phyloP scores from a whole-genome alignment of 2,797 vertebrate genomes.

The Tapera naevia region DNA sequence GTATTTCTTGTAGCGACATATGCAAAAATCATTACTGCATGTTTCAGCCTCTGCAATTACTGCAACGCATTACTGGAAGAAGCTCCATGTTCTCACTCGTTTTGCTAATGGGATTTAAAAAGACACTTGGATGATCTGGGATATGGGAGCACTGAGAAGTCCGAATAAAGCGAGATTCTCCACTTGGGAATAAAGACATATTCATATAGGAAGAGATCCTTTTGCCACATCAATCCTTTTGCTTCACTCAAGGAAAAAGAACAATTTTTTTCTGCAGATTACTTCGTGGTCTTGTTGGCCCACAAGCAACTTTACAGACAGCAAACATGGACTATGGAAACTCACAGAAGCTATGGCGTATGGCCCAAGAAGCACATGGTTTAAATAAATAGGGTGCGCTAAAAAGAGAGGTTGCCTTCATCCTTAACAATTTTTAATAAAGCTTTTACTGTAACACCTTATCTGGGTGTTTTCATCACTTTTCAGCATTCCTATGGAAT shows the following conservation, averaged over 20 bases:
- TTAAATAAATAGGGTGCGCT: not conserved
- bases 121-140: not conserved
- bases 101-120: constrained; percentile 20
- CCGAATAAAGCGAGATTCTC: not conserved
- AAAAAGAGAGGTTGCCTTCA: not conserved
- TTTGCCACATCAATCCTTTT: not conserved
- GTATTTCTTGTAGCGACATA: constrained; percentile 26
- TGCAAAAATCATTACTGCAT: constrained; percentile 33
- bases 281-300: not conserved
- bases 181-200: not conserved
- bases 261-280: not conserved
- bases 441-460: constrained; percentile 24
- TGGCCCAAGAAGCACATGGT: not conserved
- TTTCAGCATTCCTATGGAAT: constrained; percentile 4
- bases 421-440: constrained; percentile 25
- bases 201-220: not conserved
- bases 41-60: constrained; percentile 3
- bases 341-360: not conserved
- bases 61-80: not conserved
- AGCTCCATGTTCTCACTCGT: not conserved
- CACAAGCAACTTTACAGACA: not conserved
- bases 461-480: constrained; percentile 29
- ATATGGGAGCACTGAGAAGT: not conserved
- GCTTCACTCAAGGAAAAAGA: not conserved
- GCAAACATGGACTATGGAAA: not conserved